Evolutionary conservation across 2,888 invertebrate species (phyloP).

Genomic region (Pristionchus maxplancki): DNA sequence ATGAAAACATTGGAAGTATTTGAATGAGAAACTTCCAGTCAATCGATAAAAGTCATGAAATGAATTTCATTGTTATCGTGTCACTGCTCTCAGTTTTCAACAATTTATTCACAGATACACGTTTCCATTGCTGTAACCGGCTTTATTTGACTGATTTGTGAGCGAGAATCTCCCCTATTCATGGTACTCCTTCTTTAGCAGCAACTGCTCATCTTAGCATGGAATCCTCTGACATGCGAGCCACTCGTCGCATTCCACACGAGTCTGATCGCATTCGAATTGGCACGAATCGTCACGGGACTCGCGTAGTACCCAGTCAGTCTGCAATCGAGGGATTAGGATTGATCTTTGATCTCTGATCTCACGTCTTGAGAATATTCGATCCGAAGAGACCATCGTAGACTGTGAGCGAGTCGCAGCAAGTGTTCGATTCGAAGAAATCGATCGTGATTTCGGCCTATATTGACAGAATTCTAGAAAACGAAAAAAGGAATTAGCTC

Average conservation of each 20-base stretch:
- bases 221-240: slow-evolving; percentile 39
- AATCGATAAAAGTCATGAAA: not conserved
- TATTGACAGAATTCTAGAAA: too few species aligned
- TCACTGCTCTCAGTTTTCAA: not conserved
- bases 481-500: not conserved
- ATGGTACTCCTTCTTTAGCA: not conserved
- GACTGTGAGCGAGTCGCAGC: slow-evolving; percentile 44
- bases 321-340: not conserved
- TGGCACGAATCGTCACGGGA: not conserved
- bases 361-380: slow-evolving; percentile 46
- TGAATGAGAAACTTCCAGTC: not conserved
- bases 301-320: not conserved
- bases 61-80: not conserved
- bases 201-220: slow-evolving; percentile 25
- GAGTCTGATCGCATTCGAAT: slow-evolving; percentile 23
- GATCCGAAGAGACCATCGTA: slow-evolving; percentile 38
- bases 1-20: not conserved
- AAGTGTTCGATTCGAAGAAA: slow-evolving; percentile 43
- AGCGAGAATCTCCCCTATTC: too few species aligned
- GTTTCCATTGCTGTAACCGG: not conserved
- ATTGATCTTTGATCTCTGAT: slow-evolving; percentile 9
- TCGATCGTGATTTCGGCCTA: slow-evolving; percentile 17
- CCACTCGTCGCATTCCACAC: slow-evolving; percentile 44
- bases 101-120: not conserved
- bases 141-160: not conserved